Base-by-base conservation (phyloP, 1,140 invertebrate species). In the Tetraneura akinire region DNA sequence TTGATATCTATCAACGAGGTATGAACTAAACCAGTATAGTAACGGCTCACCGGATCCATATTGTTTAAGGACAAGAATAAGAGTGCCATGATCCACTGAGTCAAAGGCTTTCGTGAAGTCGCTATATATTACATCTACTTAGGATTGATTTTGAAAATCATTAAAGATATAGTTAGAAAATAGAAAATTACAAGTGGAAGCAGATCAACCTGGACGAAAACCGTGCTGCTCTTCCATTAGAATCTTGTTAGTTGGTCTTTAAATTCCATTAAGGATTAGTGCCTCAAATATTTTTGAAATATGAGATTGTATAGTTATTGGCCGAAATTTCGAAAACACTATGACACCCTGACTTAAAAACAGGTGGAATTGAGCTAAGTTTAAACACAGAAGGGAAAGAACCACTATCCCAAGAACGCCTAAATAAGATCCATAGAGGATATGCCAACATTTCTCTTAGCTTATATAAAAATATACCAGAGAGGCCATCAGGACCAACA, bases 271-370 rank as follows among this genome's bases (percentile, higher is more conserved):
- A n/a, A n/a, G n/a, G n/a, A n/a, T n/a, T n/a, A n/a, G n/a, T n/a
- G n/a, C n/a, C n/a, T n/a, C 55, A 60, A 60, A 60, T 60, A 60
- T 60, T 60, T 60, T 55, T 55, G 53, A n/a, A n/a, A n/a, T n/a
- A n/a, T n/a, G n/a, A 55, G 53, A 55, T 23, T 55, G 53, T 60
- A 60, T 60, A 13, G 55, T 16, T 60, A 60, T 60, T 26, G 8
- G 55, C 8, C 55, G 55, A 29, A 26, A 60, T 4, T 60, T 60
- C 10, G 55, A 60, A 60, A 60, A 57, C 3, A 57, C 21, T 60
- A 60, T 10, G 55, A 13, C 3, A 26, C 9, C 26, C 23, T 29
- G 55, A 26, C 55, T 60, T 60, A 4, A 60, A 60, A 26, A 60
- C 55, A 1, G 55, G 55, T 60, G 23, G 26, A 60, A 60, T 60